Percentiles rank a stretch among this genome's conserved stretches.
phyloP scores from a whole-genome alignment of 1,140 invertebrate species.

The Harlomillsia oculata region DNA sequence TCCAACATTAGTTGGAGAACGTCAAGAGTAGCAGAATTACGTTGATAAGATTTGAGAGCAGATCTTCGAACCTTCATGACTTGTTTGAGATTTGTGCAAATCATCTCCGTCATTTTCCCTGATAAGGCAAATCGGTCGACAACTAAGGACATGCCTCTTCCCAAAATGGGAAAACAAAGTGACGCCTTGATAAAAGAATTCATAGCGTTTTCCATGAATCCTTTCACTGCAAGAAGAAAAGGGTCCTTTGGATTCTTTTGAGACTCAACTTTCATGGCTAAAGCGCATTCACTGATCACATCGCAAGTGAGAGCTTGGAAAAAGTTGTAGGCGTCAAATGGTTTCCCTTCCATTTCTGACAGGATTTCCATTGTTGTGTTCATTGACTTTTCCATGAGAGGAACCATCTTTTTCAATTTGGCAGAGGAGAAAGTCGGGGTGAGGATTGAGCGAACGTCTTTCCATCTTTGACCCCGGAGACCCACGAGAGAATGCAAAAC shows the following conservation, averaged over 20 bases:
- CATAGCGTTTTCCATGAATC: constrained; percentile 39
- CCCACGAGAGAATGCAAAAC: constrained; percentile 38
- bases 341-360: constrained; percentile 4
- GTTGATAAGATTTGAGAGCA: no score
- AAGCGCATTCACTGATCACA: constrained; percentile 45
- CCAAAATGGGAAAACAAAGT: constrained; percentile 39
- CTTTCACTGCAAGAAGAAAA: constrained; percentile 36
- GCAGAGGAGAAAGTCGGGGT: constrained; percentile 47
- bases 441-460: constrained; percentile 43
- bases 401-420: constrained; percentile 44
- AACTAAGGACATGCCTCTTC: constrained; percentile 35
- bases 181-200: constrained; percentile 37
- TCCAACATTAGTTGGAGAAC: no score
- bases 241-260: constrained; percentile 42
- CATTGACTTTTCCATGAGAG: constrained; percentile 39
- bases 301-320: constrained; percentile 46
- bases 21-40: no score
- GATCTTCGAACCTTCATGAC: constrained; percentile 37
- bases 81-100: constrained; percentile 37
- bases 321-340: constrained; percentile 39
- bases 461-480: constrained; percentile 43
- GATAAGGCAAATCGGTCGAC: constrained; percentile 36
- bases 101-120: constrained; percentile 39
- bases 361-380: constrained; percentile 16
- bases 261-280: constrained; percentile 43